phyloP scores from a whole-genome alignment of 2,888 invertebrate genomes.

The Cephus sareptanus region DNA sequence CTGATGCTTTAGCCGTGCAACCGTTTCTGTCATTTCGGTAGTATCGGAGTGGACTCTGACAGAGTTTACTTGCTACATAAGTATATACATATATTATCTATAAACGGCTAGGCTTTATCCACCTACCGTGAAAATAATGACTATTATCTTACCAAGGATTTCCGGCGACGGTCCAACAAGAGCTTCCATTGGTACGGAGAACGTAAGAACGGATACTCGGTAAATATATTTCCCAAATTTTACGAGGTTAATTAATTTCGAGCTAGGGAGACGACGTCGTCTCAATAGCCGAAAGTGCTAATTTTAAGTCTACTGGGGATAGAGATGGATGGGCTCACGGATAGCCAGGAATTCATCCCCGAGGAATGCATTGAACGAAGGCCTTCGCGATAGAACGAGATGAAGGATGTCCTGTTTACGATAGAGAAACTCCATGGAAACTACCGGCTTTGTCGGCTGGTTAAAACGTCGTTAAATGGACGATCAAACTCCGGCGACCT shows the following conservation, averaged over 20 bases:
- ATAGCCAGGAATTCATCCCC: not conserved
- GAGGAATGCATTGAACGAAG: not conserved
- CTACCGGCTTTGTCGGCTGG: slow-evolving; percentile 2
- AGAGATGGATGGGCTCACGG: not conserved
- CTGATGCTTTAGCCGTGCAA: not conserved
- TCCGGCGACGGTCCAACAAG: not conserved
- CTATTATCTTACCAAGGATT: not conserved
- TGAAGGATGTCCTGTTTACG: not conserved
- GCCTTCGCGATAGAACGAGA: not conserved
- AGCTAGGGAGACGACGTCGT: not conserved
- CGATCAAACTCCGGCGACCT: not conserved
- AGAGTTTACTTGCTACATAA: not conserved
- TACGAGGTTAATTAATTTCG: not conserved
- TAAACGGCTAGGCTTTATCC: not conserved
- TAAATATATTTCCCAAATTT: slow-evolving; percentile 3
- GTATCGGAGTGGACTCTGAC: not conserved
- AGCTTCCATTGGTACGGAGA: not conserved
- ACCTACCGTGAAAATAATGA: not conserved
- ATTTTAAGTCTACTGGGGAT: not conserved
- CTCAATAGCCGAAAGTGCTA: not conserved
- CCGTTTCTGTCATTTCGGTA: not conserved
- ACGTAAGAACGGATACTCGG: not conserved
- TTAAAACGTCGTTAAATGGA: slow-evolving; percentile 3
- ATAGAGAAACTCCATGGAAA: not conserved
- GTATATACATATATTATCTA: not conserved